Evolutionary conservation across 2,888 invertebrate genomes (phyloP).

Genomic region (Apamea sordens): DNA sequence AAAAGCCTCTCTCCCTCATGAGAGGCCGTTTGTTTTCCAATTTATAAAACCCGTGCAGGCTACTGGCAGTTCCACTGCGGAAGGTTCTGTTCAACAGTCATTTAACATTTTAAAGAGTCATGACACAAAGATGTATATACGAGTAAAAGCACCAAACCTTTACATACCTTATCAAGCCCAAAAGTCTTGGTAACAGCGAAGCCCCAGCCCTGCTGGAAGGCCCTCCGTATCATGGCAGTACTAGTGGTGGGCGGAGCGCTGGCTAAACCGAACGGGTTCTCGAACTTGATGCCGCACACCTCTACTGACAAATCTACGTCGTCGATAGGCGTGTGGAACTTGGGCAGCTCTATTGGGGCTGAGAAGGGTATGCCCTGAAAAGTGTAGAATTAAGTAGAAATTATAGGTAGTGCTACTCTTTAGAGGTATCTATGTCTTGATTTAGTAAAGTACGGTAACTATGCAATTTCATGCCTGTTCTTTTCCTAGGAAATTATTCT

Average conservation of each 20-base stretch:
- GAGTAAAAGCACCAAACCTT: too few relatives aligned
- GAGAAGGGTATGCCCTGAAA: constrained; percentile 91
- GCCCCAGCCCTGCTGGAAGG: constrained; percentile 99
- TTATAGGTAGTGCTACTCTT: background rate
- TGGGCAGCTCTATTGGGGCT: constrained; percentile 94
- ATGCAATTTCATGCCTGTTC: background rate
- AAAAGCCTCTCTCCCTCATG: background rate
- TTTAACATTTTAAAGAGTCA: background rate
- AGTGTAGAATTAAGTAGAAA: background rate
- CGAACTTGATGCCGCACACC: constrained; percentile 97
- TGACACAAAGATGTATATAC: background rate
- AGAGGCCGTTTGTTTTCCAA: background rate
- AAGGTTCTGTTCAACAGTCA: background rate
- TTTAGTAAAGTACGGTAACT: background rate
- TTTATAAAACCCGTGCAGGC: background rate
- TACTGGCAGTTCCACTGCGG: background rate
- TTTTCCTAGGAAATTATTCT: background rate
- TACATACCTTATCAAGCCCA: constrained; percentile 95
- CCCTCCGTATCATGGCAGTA: constrained; percentile 97
- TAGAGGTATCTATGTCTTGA: background rate
- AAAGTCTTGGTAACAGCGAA: constrained; percentile 99
- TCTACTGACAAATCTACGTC: constrained; percentile 98
- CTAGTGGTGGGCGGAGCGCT: constrained; percentile 99
- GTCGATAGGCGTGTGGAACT: constrained; percentile 98
- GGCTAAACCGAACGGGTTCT: constrained; percentile 99